These are phyloP conservation scores for Leptarthrus brevirostris DNA, from an alignment of 2,888 invertebrate genomes.

Conservation along the genomic window DNA sequence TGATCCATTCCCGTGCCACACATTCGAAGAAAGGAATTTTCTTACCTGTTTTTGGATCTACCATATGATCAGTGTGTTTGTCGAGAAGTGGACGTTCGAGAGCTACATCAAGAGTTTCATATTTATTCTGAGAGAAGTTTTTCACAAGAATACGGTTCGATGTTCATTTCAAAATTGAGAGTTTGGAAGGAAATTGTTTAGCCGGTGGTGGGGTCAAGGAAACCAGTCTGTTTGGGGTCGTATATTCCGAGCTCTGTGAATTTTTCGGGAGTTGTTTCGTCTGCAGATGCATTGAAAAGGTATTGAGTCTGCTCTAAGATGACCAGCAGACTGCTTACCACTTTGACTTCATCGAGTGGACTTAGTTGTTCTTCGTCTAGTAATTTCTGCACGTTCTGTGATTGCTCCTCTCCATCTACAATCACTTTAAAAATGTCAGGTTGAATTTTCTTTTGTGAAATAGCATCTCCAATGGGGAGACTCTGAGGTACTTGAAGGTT, in stretches of 20 bases:
- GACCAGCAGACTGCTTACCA: conserved; percentile 74
- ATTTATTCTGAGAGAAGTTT: conserved; percentile 77
- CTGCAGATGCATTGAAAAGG: conserved; percentile 54
- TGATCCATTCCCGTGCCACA: conserved; percentile 81
- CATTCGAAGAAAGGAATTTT: conserved; percentile 88
- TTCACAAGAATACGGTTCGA: conserved; percentile 80
- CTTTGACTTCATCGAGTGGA: conserved; percentile 74
- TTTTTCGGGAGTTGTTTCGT: conserved; percentile 73
- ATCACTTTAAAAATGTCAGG: conserved; percentile 75
- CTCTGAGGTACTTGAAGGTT: conserved; percentile 57
- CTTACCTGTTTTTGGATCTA: conserved; percentile 86
- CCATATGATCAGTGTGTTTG: conserved; percentile 84
- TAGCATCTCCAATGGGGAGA: conserved; percentile 73
- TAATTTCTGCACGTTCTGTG: conserved; percentile 76
- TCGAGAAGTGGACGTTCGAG: conserved; percentile 83
- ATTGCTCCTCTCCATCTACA: conserved; percentile 72
- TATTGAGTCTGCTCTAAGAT: conserved; percentile 67
- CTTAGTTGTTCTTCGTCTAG: conserved; percentile 77
- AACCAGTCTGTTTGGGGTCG: conserved; percentile 78
- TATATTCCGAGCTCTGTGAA: conserved; percentile 83
- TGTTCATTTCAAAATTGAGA: conserved; percentile 75
- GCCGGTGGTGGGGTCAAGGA: conserved; percentile 84
- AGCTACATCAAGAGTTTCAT: conserved; percentile 83
- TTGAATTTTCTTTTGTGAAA: conserved; percentile 74
- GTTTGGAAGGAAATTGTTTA: conserved; percentile 81